phyloP scores from a whole-genome alignment of 1,140 invertebrate species.

The Telenomus remus region DNA sequence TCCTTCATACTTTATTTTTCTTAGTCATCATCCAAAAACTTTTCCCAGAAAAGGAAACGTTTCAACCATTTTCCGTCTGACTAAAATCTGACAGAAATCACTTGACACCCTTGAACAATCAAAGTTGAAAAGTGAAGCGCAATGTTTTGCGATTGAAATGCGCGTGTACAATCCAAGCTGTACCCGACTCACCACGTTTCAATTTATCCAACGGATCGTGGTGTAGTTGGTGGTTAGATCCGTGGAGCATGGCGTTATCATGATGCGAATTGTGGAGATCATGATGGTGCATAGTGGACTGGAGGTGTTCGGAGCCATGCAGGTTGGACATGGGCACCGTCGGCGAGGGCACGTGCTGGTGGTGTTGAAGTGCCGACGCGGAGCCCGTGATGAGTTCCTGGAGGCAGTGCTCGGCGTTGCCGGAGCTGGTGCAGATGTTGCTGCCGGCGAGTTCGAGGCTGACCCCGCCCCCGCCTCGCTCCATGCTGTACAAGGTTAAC shows the following conservation, averaged over 20 bases:
- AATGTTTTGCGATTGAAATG: too few relatives aligned
- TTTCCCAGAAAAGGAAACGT: too few relatives aligned
- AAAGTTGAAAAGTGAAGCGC: too few relatives aligned
- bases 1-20: too few relatives aligned
- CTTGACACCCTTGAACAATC: too few relatives aligned
- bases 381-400: conserved; percentile 80
- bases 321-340: conserved; percentile 80
- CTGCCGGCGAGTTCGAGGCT: conserved; percentile 76
- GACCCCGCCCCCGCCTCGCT: conserved; percentile 73
- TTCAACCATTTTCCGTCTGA: too few relatives aligned
- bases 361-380: conserved; percentile 74
- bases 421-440: conserved; percentile 79
- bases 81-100: too few relatives aligned
- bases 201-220: conserved; percentile 88
- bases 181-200: conserved; percentile 84
- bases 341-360: conserved; percentile 80
- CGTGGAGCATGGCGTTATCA: conserved; percentile 75
- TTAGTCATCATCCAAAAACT: too few relatives aligned
- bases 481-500: conserved; percentile 75
- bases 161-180: too few relatives aligned
- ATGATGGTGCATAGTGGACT: conserved; percentile 77
- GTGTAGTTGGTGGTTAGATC: conserved; percentile 76
- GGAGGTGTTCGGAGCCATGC: conserved; percentile 72
- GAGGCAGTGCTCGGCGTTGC: conserved; percentile 81
- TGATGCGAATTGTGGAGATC: conserved; percentile 78